Evolutionary conservation across 2,797 vertebrate genomes (phyloP).

Genomic region (Meriones psammophilus): DNA sequence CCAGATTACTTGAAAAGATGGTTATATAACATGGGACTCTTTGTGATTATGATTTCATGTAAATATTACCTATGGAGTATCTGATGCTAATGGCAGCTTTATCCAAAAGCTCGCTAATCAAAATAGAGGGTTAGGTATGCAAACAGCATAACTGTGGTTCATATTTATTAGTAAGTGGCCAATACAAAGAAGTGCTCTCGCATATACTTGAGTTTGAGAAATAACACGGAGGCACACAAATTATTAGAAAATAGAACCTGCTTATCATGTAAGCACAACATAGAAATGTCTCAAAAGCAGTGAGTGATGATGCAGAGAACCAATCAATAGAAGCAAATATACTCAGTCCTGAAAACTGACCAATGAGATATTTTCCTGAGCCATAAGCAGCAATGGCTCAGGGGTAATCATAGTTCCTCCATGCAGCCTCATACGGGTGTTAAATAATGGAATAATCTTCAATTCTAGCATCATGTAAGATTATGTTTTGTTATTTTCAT

Average conservation of each 20-base stretch:
- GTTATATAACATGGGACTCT: neutral
- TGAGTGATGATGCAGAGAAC: neutral
- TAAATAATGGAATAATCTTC: conserved; percentile 19
- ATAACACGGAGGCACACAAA: neutral
- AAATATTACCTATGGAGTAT: neutral
- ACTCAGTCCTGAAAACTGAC: neutral
- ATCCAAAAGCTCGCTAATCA: neutral
- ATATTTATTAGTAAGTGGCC: neutral
- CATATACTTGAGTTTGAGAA: neutral
- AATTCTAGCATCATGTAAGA: neutral
- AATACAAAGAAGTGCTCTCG: neutral
- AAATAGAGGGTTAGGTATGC: neutral
- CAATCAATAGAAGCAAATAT: neutral
- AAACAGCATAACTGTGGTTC: neutral
- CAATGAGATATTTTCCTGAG: accelerated
- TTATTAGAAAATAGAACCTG: neutral
- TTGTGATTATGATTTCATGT: neutral
- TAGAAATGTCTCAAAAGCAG: neutral
- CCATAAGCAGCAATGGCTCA: neutral
- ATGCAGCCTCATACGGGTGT: neutral
- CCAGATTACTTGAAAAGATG: neutral
- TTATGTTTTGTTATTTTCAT: neutral
- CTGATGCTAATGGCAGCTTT: neutral
- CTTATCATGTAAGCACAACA: neutral
- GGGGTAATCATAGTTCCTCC: neutral